These are phyloP conservation scores for Paratilapia polleni DNA, from an alignment of 2,113 vertebrate species.

Conservation along the genomic window DNA sequence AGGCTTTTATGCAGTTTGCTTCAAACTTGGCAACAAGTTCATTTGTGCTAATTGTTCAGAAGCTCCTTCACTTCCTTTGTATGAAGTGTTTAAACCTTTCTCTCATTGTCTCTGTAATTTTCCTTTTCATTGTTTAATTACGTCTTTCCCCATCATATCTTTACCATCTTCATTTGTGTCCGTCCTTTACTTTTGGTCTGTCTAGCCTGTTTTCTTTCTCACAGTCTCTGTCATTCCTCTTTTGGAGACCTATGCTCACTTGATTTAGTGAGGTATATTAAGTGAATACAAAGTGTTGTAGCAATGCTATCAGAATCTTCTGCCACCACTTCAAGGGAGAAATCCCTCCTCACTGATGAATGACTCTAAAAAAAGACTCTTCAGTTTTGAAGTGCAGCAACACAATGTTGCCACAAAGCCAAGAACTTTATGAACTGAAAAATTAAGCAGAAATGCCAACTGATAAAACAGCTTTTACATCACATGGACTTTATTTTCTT, in stretches of 20 bases:
- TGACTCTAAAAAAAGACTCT: conserved; percentile 20
- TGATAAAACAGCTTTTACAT: conserved; percentile 5
- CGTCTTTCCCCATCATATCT: conserved; percentile 7
- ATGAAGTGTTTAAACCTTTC: neutral
- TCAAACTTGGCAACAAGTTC: neutral
- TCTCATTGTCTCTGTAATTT: neutral
- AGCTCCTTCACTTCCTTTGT: conserved; percentile 7
- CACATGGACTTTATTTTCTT: neutral
- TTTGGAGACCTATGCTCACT: conserved; percentile 48
- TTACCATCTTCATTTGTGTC: neutral
- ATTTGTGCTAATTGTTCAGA: neutral
- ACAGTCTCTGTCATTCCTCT: conserved; percentile 6
- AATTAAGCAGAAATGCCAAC: conserved; percentile 1
- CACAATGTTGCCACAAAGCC: neutral
- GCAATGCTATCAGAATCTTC: conserved; percentile 51
- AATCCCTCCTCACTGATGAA: conserved; percentile 1
- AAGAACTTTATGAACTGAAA: neutral
- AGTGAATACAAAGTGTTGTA: conserved; percentile 53
- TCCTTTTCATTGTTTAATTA: conserved; percentile 19
- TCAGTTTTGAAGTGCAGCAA: neutral
- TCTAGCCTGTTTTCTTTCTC: conserved; percentile 1
- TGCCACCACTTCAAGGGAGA: conserved; percentile 47
- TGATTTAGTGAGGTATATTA: conserved; percentile 61
- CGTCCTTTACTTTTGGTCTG: neutral
- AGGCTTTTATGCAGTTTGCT: neutral